Percentiles rank a stretch among this genome's conserved stretches.
These are phyloP conservation scores for Gordius sp. DNA, from an alignment of 2,888 invertebrate species.

Conservation along the genomic window DNA sequence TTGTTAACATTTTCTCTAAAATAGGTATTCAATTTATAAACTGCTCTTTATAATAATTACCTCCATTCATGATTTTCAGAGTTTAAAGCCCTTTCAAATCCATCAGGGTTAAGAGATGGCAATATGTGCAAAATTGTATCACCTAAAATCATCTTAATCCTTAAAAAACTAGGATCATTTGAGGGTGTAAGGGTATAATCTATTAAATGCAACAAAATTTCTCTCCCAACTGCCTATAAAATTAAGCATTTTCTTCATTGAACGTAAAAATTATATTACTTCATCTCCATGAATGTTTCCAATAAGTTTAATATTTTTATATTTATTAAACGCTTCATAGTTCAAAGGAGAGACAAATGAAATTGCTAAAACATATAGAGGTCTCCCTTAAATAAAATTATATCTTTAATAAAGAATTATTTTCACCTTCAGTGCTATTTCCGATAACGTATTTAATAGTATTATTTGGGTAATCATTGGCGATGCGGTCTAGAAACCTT, in stretches of 20 bases:
- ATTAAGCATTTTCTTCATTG: too few relatives aligned
- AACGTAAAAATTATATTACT: constrained; percentile 1
- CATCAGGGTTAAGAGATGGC: constrained; percentile 96
- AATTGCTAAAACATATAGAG: background rate
- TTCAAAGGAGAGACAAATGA: background rate
- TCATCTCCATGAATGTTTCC: constrained; percentile 13
- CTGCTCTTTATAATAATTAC: background rate
- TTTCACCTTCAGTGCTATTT: background rate
- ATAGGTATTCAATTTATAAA: background rate
- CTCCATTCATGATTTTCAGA: background rate
- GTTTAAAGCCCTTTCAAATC: constrained; percentile 54
- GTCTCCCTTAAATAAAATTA: background rate
- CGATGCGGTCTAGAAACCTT: background rate
- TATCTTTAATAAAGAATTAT: background rate
- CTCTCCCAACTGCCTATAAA: constrained; percentile 41
- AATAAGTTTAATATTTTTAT: constrained; percentile 11
- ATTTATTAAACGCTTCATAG: background rate
- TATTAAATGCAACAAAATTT: constrained; percentile 66
- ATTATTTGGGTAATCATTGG: background rate
- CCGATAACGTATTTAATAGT: background rate
- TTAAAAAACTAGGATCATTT: constrained; percentile 39
- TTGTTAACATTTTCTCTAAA: constrained; percentile 26
- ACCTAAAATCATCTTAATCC: constrained; percentile 64
- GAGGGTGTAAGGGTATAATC: constrained; percentile 25
- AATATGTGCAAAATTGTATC: constrained; percentile 81